Conservation (phyloP, 1,140 invertebrate genomes). For the Scaptodrosophila lebanonensis region DNA sequence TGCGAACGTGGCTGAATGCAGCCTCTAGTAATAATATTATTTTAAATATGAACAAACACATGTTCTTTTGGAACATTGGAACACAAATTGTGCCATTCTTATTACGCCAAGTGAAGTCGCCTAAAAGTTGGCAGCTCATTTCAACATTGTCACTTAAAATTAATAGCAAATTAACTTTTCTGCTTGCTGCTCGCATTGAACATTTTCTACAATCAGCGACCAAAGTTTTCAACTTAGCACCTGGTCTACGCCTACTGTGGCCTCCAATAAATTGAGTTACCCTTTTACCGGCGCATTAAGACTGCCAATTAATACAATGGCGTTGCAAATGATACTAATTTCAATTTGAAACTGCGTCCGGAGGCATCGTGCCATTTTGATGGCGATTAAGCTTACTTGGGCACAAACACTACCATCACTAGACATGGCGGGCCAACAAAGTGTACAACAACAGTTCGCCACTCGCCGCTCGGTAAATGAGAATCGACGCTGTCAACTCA, state of each 20-base stretch:
- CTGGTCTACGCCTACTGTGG: too few relatives aligned
- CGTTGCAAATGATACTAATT: constrained; percentile 60
- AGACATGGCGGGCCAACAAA: too few relatives aligned
- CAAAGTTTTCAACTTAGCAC: too few relatives aligned
- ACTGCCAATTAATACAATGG: constrained; percentile 49
- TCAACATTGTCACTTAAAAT: constrained; percentile 64
- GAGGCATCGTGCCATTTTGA: constrained; percentile 11
- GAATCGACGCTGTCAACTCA: constrained; percentile 37
- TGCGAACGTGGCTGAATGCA: too few relatives aligned
- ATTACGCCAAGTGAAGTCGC: constrained; percentile 55
- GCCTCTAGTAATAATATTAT: too few relatives aligned
- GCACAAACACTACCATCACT: too few relatives aligned
- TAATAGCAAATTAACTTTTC: constrained; percentile 73
- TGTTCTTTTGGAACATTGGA: too few relatives aligned
- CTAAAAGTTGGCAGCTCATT: constrained; percentile 41
- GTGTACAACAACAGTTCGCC: too few relatives aligned
- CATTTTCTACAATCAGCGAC: not conserved
- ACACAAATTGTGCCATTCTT: constrained; percentile 46
- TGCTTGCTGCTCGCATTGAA: constrained; percentile 10
- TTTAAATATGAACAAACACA: too few relatives aligned
- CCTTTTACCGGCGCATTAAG: constrained; percentile 20
- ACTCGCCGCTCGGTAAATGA: constrained; percentile 23
- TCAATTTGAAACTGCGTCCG: constrained; percentile 13
- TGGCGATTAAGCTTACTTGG: too few relatives aligned
- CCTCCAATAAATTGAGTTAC: constrained; percentile 54